A percentile compares a stretch with the other conserved stretches of the same genome.
Conservation (phyloP, 2,888 invertebrate genomes). For the Epirrita christyi region DNA sequence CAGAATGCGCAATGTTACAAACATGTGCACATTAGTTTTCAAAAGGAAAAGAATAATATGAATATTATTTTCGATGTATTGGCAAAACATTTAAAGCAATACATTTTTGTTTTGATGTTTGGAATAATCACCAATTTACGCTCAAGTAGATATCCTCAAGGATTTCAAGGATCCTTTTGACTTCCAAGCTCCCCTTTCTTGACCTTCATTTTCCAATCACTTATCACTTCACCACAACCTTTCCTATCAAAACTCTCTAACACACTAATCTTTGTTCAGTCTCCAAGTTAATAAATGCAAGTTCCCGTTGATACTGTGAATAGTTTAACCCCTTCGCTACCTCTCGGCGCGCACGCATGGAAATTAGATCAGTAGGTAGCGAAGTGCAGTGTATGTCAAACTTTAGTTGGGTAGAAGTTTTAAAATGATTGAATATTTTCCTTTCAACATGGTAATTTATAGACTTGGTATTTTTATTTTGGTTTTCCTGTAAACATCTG, state of each 20-base stretch:
- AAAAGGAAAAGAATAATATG: no score
- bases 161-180: slow-evolving; percentile 1
- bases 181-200: neutral
- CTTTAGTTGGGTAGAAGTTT: slow-evolving; percentile 34
- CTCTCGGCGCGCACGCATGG: slow-evolving; percentile 78
- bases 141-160: neutral
- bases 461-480: no score
- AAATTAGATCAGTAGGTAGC: slow-evolving; percentile 85
- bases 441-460: no score
- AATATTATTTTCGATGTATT: no score
- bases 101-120: neutral
- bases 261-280: slow-evolving; percentile 73
- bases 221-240: slow-evolving; percentile 37
- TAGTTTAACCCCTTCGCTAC: slow-evolving; percentile 76
- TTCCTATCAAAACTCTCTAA: slow-evolving; percentile 69
- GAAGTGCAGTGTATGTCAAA: slow-evolving; percentile 60
- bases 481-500: no score
- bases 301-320: slow-evolving; percentile 74
- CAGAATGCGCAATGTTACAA: no score
- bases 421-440: no score
- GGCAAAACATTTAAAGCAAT: no score
- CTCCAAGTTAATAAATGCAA: slow-evolving; percentile 79
- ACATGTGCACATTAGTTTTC: no score
- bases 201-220: slow-evolving; percentile 9
- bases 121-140: neutral